Evolutionary conservation across 2,113 vertebrate genomes (phyloP), one percentile per base, ranked within the genome.

Genomic region (Nyctereutes procyonoides): DNA sequence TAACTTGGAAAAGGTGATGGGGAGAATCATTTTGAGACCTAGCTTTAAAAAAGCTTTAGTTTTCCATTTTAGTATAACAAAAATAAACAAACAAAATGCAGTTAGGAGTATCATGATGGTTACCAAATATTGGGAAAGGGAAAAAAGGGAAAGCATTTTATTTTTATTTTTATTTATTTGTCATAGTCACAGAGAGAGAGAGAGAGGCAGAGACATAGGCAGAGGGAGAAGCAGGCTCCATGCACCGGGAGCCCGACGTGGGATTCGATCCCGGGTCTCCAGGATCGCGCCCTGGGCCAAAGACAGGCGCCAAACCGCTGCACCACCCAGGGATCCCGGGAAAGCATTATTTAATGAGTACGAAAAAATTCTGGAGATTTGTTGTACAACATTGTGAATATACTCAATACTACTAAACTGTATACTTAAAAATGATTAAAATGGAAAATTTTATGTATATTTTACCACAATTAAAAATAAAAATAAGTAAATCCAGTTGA

Each of bases 391-490:
- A 71, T 12, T 80, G 35, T 53, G 53, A 93, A 81, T 91, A 88
- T 60, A 91, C 30, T 80, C 79, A 69, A 90, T 20, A 79, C 6
- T 81, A 88, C 22, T 77, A 67, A 80, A n/a, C 19, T 76, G 65
- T 51, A 90, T 20, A 76, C 28, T 86, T 89, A 62, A 90, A 83
- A 80, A 71, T 32, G 8, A 10, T 69, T 79, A 92, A 93, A 4
- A 73, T 65, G n/a, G 16, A 65, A 79, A 73, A 86, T 58, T 77
- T 84, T 93, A 73, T 53, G 43, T 38, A 53, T 1, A 82, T 93
- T 82, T 92, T 86, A 28, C 19, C 51, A 76, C 56, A 96, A 88
- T 43, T 76, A 74, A 73, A 94, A 90, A 86, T 30, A 95, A 85
- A 73, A 91, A 82, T 58, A 79, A 83, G 86, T 48, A 95, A 79